Evolutionary conservation across 2,888 invertebrate genomes (phyloP).

Genomic region (Argynnis bischoffii): DNA sequence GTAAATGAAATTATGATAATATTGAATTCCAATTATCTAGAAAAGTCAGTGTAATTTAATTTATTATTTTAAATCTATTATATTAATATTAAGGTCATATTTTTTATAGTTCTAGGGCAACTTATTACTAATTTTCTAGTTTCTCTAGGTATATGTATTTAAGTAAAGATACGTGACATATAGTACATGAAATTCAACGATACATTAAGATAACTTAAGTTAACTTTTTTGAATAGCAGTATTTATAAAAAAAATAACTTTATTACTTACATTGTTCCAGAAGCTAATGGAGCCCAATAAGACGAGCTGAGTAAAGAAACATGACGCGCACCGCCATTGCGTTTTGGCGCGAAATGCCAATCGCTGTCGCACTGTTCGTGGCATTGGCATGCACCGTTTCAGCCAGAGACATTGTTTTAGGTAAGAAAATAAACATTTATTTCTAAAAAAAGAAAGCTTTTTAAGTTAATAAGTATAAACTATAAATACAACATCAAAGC

Average conservation of each 20-base stretch:
- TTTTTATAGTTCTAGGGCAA: no score
- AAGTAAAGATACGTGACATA: no score
- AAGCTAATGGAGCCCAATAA: slow-evolving; percentile 76
- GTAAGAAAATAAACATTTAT: slow-evolving; percentile 54
- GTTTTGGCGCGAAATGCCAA: slow-evolving; percentile 74
- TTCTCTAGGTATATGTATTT: no score
- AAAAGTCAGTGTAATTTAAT: no score
- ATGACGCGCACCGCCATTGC: slow-evolving; percentile 66
- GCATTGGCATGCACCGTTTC: slow-evolving; percentile 59
- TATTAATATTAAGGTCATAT: no score
- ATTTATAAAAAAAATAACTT: slow-evolving; percentile 32
- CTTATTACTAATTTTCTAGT: no score
- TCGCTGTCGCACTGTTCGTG: slow-evolving; percentile 62
- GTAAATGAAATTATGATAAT: no score
- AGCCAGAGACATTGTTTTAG: slow-evolving; percentile 70
- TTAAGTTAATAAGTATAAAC: neutral
- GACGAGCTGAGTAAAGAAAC: slow-evolving; percentile 66
- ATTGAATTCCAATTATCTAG: neutral
- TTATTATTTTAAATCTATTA: no score
- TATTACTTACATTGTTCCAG: slow-evolving; percentile 65
- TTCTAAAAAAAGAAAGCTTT: slow-evolving; percentile 18
- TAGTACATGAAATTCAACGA: no score
- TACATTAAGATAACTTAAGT: no score
- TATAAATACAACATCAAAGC: no score
- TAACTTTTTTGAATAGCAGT: neutral